Percentiles rank a stretch among this genome's conserved stretches.
These are phyloP conservation scores for Phyllostomus discolor DNA, from an alignment of 2,113 vertebrate genomes.

Conservation along the genomic window DNA sequence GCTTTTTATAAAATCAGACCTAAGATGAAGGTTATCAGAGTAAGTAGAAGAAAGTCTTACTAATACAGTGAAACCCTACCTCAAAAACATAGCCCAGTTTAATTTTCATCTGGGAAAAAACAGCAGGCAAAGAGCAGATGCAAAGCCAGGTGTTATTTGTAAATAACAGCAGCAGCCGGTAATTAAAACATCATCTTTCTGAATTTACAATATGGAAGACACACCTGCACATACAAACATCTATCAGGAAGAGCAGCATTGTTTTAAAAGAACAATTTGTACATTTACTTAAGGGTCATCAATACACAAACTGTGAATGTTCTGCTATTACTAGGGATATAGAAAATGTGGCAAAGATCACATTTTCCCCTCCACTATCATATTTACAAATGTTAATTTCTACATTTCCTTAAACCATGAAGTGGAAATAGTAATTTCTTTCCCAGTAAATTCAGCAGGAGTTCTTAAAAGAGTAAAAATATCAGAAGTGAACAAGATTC, in stretches of 20 bases:
- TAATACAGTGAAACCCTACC: neutral
- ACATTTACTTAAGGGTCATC: neutral
- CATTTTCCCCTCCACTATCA: neutral
- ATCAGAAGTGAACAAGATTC: neutral
- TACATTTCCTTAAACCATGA: neutral
- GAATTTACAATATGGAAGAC: neutral
- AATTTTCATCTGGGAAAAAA: neutral
- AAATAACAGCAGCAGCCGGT: neutral
- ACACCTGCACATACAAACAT: neutral
- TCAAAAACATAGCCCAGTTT: neutral
- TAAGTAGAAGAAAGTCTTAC: neutral
- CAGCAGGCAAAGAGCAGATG: neutral
- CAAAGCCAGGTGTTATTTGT: neutral
- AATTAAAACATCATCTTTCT: neutral
- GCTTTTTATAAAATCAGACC: neutral
- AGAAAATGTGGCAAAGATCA: neutral
- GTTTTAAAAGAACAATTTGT: neutral
- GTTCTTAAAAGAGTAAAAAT: neutral
- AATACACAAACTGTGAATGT: neutral
- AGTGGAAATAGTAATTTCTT: neutral
- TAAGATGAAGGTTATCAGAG: neutral
- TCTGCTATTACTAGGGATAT: neutral
- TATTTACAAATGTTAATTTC: neutral
- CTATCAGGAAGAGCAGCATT: neutral
- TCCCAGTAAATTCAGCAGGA: neutral